Evolutionary conservation across 2,797 vertebrate species (phyloP).

Genomic region (Prionace glauca): DNA sequence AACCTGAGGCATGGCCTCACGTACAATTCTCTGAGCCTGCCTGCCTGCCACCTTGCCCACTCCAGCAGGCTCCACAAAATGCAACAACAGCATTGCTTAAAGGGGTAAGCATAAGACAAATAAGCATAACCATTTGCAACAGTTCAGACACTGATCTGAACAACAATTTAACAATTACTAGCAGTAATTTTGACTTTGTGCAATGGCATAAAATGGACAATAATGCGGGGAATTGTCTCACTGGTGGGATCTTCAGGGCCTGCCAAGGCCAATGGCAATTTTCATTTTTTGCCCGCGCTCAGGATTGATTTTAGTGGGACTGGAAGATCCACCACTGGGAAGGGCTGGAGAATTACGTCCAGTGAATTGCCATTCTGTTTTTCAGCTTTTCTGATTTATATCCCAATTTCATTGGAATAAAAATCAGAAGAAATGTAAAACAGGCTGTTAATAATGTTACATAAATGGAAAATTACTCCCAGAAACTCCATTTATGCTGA

Average conservation of each 20-base stretch:
- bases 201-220: not conserved
- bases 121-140: not conserved
- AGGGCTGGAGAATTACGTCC: too few species aligned
- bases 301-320: too few species aligned
- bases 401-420: not conserved
- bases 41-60: too few species aligned
- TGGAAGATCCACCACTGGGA: too few species aligned
- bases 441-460: not conserved
- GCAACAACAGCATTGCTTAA: not conserved
- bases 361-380: not conserved
- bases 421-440: not conserved
- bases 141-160: not conserved
- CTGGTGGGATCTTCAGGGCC: too few species aligned
- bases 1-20: too few species aligned
- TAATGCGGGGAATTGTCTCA: not conserved
- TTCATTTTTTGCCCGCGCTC: too few species aligned
- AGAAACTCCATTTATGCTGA: not conserved
- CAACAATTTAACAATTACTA: not conserved
- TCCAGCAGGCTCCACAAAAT: too few species aligned
- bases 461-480: not conserved
- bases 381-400: not conserved
- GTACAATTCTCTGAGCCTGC: too few species aligned
- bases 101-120: not conserved
- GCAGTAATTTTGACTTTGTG: not conserved
- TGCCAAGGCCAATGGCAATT: too few species aligned